Evolutionary conservation across 2,113 vertebrate genomes (phyloP), one percentile per base, ranked within the genome.

Genomic region (Origma solitaria): DNA sequence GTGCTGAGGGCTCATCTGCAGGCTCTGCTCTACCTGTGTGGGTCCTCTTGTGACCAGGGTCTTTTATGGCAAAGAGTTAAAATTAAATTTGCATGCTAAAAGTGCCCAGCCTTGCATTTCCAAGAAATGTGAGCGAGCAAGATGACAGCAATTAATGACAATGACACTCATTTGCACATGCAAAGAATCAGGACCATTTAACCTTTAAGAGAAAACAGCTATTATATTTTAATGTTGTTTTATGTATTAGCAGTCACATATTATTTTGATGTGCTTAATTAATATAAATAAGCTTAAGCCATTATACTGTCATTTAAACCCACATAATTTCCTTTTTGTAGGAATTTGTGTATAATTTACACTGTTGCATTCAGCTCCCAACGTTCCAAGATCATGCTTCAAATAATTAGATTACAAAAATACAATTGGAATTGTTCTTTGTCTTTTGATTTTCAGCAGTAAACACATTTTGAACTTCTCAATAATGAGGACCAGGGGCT

Each of bases 361-460:
- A 30, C 45, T 77, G 49, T n/a, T 58, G 33, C 4, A 1, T 76
- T 75, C 42, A 45, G 45, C 70, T 61, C 35, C 61, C 37, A 38
- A 9, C 0, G 1, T 86, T 94, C 82, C 71, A 72, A 94, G 78
- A 80, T 77, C 75, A 62, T 9, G 62, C 76, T 88, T 88, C 70
- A 65, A 95, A 86, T 93, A 95, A 95, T 94, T 90, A 95, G 87
- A 95, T 95, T 91, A 88, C 9, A 73, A 88, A 77, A 81, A 81
- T 24, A 94, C 92, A 93, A 78, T 92, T 94, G 85, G 82, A 90
- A 93, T 96, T 97, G 90, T 95, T 95, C 91, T 95, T 91, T 53
- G 72, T 31, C 56, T 57, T 92, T 84, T 80, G 69, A 24, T 76
- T 94, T 86, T 90, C 62, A n/a, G 75, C 79, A 64, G 80, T 90